Evolutionary conservation across 2,113 vertebrate genomes (phyloP), one percentile per base, ranked within the genome.

Genomic region (Mesembrinibis cayennensis): DNA sequence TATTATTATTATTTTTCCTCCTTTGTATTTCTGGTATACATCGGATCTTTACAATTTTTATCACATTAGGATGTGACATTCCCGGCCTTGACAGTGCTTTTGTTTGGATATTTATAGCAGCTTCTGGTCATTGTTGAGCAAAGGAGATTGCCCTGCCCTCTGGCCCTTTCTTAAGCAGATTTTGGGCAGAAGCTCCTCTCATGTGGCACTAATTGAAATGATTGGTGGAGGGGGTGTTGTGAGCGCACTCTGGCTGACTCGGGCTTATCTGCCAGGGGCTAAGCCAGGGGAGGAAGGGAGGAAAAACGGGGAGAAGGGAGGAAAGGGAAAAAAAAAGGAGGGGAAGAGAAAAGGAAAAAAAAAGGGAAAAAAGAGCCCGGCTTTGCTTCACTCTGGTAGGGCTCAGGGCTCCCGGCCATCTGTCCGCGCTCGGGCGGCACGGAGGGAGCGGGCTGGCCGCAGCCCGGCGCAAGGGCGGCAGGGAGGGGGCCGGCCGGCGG

Each of bases 131-230:
- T 85, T 97, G 96, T 97, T 90, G 93, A 97, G 96, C 89, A 95
- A 96, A 97, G 97, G 95, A 92, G 93, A 97, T 96, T 97, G 97
- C 96, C 95, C 95, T 98, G 97, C 97, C 97, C 97, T 98, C 96
- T 96, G 96, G 97, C 96, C 97, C 94, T 96, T 97, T 92, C 97
- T 96, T 97, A 97, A 98, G 95, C 96, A 97, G 97, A 97, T 98
- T 98, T 98, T 97, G 96, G 97, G 97, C 96, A 97, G 97, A 97
- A 98, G 95, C 97, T 97, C 95, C 86, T 97, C 98, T 98, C 97
- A 96, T 97, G 97, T 98, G 97, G 97, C 97, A 98, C 96, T 98
- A 98, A 98, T 97, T 98, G 98, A 96, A 97, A 95, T 91, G 97
- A 97, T 96, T 98, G 97, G 97, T 71, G 96, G 95, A 95, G 92